Percentiles rank a stretch among this genome's conserved stretches.
Conservation (phyloP, 92 coral and sea anemone genomes). For the Porites cylindrica region DNA sequence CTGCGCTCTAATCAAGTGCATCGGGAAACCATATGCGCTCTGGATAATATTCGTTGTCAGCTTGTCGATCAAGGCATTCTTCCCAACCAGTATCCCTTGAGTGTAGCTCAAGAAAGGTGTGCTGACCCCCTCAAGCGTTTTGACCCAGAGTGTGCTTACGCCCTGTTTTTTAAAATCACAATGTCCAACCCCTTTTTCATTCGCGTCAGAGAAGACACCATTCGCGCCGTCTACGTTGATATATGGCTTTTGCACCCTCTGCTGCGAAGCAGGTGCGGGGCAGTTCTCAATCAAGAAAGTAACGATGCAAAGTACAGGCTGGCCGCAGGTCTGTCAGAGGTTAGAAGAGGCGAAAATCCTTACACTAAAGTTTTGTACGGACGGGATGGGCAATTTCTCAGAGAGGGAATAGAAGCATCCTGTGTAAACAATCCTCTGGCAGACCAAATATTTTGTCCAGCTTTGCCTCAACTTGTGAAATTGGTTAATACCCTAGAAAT, state of each 20-base stretch:
- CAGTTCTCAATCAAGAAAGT: neutral
- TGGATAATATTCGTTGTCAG: neutral
- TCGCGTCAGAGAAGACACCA: neutral
- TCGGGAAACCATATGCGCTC: neutral
- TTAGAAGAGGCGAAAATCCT: neutral
- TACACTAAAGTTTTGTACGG: neutral
- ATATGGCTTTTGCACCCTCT: slow-evolving; percentile 52
- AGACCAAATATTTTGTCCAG: slow-evolving; percentile 25
- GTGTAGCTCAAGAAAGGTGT: neutral
- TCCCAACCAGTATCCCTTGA: neutral
- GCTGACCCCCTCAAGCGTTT: slow-evolving; percentile 18
- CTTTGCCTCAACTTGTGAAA: slow-evolving; percentile 34
- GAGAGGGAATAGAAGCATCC: slow-evolving; percentile 10
- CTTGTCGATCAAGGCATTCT: neutral
- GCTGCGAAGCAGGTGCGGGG: slow-evolving; percentile 21
- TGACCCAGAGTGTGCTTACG: slow-evolving; percentile 36
- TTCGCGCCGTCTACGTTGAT: slow-evolving; percentile 24
- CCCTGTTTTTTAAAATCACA: neutral
- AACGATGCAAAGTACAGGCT: slow-evolving; percentile 41
- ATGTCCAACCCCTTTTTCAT: neutral
- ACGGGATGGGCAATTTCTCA: slow-evolving; percentile 2
- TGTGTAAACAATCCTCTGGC: slow-evolving; percentile 12
- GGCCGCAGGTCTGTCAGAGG: slow-evolving; percentile 28
- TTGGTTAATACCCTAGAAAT: slow-evolving; percentile 32
- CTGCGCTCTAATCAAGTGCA: neutral